These are phyloP conservation scores for Vannuccia rotundouncinata DNA, from an alignment of 2,888 invertebrate species.

Conservation along the genomic window DNA sequence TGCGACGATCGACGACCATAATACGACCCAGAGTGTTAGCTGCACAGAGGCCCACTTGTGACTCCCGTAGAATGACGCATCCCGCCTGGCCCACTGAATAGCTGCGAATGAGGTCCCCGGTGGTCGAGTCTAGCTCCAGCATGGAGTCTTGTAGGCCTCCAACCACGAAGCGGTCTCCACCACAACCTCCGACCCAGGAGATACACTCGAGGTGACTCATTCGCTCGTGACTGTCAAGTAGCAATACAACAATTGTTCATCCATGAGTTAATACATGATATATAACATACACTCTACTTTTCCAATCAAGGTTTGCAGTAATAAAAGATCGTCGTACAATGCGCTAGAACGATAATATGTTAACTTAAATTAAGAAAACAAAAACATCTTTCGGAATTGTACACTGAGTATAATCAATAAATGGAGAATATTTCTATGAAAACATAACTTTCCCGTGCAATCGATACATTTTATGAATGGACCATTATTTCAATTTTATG, in stretches of 20 bases:
- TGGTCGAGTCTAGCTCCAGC: background rate
- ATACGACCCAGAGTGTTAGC: background rate
- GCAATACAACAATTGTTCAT: background rate
- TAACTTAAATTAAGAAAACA: too few relatives aligned
- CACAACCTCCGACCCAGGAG: background rate
- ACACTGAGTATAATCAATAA: too few relatives aligned
- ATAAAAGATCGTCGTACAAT: too few relatives aligned
- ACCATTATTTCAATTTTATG: too few relatives aligned
- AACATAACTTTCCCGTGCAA: too few relatives aligned
- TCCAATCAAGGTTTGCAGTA: too few relatives aligned
- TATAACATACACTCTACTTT: too few relatives aligned
- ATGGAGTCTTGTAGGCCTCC: slow-evolving; percentile 12
- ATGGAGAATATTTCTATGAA: too few relatives aligned
- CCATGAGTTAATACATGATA: too few relatives aligned
- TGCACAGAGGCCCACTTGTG: background rate
- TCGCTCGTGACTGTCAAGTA: background rate
- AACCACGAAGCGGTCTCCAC: background rate
- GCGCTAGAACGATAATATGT: too few relatives aligned
- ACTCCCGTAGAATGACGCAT: background rate
- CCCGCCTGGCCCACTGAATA: background rate
- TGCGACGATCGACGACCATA: background rate
- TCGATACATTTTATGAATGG: too few relatives aligned
- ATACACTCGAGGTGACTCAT: background rate
- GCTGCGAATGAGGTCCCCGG: background rate
- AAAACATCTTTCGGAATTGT: too few relatives aligned